Conservation (phyloP, 2,888 invertebrate genomes). For the Epinotia ramella region DNA sequence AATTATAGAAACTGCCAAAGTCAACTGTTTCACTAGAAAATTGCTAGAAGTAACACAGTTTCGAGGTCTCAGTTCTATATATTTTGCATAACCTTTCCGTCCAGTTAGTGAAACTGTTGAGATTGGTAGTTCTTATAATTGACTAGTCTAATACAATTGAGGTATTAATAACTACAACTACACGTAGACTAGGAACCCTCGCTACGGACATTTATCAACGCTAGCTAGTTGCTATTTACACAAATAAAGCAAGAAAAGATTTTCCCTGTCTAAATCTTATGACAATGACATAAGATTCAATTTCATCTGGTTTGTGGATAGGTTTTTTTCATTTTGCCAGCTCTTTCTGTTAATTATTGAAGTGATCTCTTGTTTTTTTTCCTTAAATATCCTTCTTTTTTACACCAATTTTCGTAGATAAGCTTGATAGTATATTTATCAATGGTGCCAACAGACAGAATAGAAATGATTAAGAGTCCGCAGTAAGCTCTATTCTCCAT, state of each 20-base stretch:
- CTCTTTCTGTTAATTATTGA: too few relatives aligned
- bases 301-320: too few relatives aligned
- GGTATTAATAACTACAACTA: slow-evolving; percentile 73
- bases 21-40: neutral
- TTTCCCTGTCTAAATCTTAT: too few relatives aligned
- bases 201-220: slow-evolving; percentile 45
- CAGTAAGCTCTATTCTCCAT: too few relatives aligned
- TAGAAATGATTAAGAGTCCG: too few relatives aligned
- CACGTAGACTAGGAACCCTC: slow-evolving; percentile 78
- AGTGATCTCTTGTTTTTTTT: too few relatives aligned
- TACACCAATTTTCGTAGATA: too few relatives aligned
- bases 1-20: neutral
- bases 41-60: too few relatives aligned
- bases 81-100: neutral
- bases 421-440: neutral
- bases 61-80: too few relatives aligned
- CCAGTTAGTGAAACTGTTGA: neutral
- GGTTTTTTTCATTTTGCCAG: too few relatives aligned
- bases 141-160: slow-evolving; percentile 44
- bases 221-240: neutral
- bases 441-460: neutral
- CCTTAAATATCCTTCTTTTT: too few relatives aligned
- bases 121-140: neutral
- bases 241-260: neutral
- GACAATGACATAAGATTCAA: too few relatives aligned